Percentiles rank a stretch among this genome's conserved stretches.
phyloP scores from a whole-genome alignment of 2,113 vertebrate genomes.

The Lichenostomus cassidix region DNA sequence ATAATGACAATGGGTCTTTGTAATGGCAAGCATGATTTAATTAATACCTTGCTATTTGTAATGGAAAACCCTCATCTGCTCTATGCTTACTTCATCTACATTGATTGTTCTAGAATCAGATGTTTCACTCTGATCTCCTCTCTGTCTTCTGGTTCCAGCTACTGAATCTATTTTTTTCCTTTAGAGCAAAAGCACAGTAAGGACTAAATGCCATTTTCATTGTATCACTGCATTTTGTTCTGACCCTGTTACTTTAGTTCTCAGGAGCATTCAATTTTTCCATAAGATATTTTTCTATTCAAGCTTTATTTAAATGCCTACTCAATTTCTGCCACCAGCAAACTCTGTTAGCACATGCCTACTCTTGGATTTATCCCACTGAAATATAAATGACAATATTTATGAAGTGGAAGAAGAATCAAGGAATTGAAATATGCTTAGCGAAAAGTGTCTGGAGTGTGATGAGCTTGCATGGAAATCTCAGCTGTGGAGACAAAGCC shows the following conservation, averaged over 20 bases:
- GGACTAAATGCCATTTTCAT: not conserved
- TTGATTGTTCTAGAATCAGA: not conserved
- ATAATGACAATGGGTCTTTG: not conserved
- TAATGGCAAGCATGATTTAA: not conserved
- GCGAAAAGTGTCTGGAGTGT: not conserved
- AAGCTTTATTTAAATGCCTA: not conserved
- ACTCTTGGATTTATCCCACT: not conserved
- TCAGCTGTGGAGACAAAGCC: not conserved
- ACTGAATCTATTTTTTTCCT: not conserved
- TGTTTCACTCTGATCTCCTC: not conserved
- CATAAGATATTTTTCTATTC: not conserved
- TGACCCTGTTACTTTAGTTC: not conserved
- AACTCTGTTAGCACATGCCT: not conserved
- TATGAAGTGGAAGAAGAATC: not conserved
- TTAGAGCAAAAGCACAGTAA: not conserved
- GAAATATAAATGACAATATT: constrained; percentile 14
- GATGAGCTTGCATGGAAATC: not conserved
- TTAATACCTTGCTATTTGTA: not conserved
- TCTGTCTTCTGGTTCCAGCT: not conserved
- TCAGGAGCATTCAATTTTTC: not conserved
- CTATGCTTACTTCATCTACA: not conserved
- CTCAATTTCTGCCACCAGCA: not conserved
- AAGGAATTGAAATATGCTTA: not conserved
- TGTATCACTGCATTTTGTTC: not conserved
- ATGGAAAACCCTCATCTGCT: not conserved